phyloP scores from a whole-genome alignment of 2,797 vertebrate species.

The Malurus splendens region DNA sequence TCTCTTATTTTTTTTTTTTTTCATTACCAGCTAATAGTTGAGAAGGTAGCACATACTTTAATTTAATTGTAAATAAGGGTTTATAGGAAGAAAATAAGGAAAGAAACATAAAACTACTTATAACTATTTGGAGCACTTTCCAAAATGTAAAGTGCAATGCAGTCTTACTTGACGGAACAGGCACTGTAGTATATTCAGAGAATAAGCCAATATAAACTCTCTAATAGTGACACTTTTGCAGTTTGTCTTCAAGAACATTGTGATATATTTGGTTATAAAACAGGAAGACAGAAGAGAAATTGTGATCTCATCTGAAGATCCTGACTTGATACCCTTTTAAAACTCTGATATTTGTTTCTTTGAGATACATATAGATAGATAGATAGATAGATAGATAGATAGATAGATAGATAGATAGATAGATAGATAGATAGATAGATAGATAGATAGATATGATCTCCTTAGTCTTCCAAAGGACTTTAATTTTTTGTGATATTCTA shows the following conservation, averaged over 20 bases:
- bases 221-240: neutral
- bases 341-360: neutral
- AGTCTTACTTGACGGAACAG: neutral
- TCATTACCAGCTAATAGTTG: neutral
- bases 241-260: neutral
- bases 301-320: neutral
- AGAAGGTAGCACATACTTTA: neutral
- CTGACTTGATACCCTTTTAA: neutral
- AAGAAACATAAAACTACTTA: neutral
- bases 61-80: neutral
- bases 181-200: neutral
- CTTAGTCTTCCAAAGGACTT: neutral
- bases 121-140: fast-evolving
- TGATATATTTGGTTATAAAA: neutral
- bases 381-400: too few species aligned
- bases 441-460: neutral
- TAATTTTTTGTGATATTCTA: neutral
- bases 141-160: neutral
- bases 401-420: too few species aligned
- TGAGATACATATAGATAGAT: neutral
- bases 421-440: too few species aligned
- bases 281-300: neutral
- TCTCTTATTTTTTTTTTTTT: neutral
- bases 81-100: neutral
- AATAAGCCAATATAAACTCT: neutral